phyloP scores from a whole-genome alignment of 2,113 vertebrate genomes.

The Telmatochromis sp. region DNA sequence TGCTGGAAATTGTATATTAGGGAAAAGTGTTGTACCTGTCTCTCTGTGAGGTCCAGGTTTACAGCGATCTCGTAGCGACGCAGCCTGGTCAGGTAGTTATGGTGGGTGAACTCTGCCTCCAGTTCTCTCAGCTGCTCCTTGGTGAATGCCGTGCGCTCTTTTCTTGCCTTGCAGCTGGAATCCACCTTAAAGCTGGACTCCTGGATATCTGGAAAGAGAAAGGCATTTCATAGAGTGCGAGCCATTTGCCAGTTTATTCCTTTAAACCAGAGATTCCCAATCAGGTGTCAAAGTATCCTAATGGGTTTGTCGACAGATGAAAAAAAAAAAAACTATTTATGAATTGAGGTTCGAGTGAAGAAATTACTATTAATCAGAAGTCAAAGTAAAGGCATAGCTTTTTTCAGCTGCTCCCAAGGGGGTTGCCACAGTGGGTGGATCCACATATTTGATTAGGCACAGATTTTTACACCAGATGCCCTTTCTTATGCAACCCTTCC shows the following conservation, averaged over 20 bases:
- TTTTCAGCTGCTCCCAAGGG: background rate
- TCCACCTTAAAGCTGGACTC: slow-evolving; percentile 73
- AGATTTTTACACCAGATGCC: background rate
- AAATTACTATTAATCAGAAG: background rate
- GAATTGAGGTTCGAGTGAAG: background rate
- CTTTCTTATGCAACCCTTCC: background rate
- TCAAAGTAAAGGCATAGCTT: background rate
- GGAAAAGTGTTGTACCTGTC: slow-evolving; percentile 76
- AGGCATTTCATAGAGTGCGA: background rate
- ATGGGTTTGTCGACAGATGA: background rate
- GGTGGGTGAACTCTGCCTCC: slow-evolving; percentile 92
- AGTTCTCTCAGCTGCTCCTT: slow-evolving; percentile 93
- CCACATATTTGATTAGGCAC: background rate
- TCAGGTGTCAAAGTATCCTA: background rate
- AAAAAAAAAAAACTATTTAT: background rate
- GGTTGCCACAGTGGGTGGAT: background rate
- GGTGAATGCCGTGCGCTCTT: slow-evolving; percentile 93
- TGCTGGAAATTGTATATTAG: background rate
- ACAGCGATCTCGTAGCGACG: slow-evolving; percentile 96
- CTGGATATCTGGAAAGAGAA: slow-evolving; percentile 71
- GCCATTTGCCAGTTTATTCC: background rate
- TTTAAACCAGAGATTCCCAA: background rate
- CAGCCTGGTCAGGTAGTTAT: slow-evolving; percentile 94
- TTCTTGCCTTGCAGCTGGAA: slow-evolving; percentile 81
- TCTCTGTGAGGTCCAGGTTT: slow-evolving; percentile 93